Percentiles rank a stretch among this genome's conserved stretches.
These are phyloP conservation scores for Temnothorax ravouxi DNA, from an alignment of 2,888 invertebrate genomes.

Conservation along the genomic window DNA sequence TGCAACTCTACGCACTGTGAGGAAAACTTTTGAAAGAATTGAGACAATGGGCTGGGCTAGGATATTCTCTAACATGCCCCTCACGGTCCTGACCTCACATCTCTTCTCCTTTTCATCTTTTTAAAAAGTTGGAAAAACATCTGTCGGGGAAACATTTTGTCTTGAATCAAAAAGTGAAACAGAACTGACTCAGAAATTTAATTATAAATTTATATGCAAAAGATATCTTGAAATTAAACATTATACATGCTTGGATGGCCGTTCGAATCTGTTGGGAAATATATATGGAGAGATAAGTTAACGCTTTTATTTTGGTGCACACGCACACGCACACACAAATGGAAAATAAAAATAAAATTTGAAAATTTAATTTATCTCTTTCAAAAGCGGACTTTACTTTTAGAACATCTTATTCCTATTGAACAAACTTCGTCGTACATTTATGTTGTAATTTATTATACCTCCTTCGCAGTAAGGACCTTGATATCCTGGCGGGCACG, in stretches of 20 bases:
- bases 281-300: not conserved
- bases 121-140: not conserved
- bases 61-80: not conserved
- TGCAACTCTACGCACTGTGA: not conserved
- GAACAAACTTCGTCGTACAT: not conserved
- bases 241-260: not conserved
- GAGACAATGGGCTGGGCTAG: not conserved
- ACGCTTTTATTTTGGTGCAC: not conserved
- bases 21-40: not conserved
- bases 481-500: constrained; percentile 96
- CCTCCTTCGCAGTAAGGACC: constrained; percentile 97
- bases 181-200: not conserved
- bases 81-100: not conserved
- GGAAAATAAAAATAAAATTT: not conserved
- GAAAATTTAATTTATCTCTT: not conserved
- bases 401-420: not conserved
- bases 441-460: constrained; percentile 81
- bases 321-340: not conserved
- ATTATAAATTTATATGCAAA: not conserved
- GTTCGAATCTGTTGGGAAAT: not conserved
- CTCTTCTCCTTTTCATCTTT: not conserved
- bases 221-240: not conserved
- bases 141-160: not conserved
- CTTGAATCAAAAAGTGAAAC: not conserved
- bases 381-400: not conserved